Percentiles rank a stretch among this genome's conserved stretches.
phyloP scores from a whole-genome alignment of 2,888 invertebrate species.

The Amiota communis region DNA sequence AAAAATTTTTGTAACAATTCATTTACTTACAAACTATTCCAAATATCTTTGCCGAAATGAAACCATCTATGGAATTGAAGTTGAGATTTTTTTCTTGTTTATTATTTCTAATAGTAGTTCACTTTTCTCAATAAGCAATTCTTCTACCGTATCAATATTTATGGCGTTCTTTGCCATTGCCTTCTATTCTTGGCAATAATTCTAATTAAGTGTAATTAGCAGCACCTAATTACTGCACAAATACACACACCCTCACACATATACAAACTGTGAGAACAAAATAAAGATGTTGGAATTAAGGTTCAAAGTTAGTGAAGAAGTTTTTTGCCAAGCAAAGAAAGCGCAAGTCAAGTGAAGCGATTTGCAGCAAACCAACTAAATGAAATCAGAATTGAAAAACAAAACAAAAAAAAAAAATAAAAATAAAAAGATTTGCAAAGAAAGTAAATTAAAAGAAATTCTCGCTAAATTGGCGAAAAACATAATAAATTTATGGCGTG shows the following conservation, averaged over 20 bases:
- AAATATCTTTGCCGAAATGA: too few species aligned
- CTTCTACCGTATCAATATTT: conserved; percentile 13
- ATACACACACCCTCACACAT: conserved; percentile 3
- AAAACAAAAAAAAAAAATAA: conserved; percentile 25
- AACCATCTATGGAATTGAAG: not conserved
- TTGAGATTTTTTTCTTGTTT: not conserved
- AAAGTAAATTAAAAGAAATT: conserved; percentile 27
- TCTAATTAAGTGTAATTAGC: conserved; percentile 48
- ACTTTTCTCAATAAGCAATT: too few species aligned
- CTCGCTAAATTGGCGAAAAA: conserved; percentile 18
- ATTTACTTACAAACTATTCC: too few species aligned
- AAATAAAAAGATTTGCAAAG: conserved; percentile 3
- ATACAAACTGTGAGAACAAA: conserved; percentile 39
- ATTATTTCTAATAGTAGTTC: not conserved
- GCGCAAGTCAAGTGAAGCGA: too few species aligned
- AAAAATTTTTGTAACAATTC: too few species aligned
- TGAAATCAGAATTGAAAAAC: conserved; percentile 29
- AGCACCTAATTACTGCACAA: conserved; percentile 41
- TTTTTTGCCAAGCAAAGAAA: conserved; percentile 23
- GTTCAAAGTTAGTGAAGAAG: conserved; percentile 10
- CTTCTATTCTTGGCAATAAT: conserved; percentile 11
- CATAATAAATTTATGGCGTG: conserved; percentile 46
- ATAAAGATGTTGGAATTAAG: conserved; percentile 24
- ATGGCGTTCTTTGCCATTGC: conserved; percentile 14
- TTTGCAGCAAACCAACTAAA: too few species aligned